Percentiles rank a stretch among this genome's conserved stretches.
phyloP scores from a whole-genome alignment of 2,888 invertebrate genomes.

The Drosophila percnosoma region DNA sequence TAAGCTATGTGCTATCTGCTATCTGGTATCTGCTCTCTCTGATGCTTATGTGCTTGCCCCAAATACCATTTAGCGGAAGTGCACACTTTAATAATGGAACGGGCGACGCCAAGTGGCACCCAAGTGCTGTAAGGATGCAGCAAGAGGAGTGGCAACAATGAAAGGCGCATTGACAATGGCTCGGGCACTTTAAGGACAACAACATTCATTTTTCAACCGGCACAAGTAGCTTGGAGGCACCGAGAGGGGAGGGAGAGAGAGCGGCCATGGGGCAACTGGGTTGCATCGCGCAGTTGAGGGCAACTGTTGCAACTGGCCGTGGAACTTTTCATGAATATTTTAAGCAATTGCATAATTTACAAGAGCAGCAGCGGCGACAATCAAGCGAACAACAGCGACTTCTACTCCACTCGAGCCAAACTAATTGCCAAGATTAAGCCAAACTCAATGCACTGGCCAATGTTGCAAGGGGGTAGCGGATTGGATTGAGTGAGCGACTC shows the following conservation, averaged over 20 bases:
- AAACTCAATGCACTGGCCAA: constrained; percentile 26
- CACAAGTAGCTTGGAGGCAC: constrained; percentile 9
- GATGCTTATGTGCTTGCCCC: constrained; percentile 73
- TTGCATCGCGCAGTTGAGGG: constrained; percentile 1
- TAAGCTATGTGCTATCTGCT: constrained; percentile 1
- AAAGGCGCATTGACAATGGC: constrained; percentile 52
- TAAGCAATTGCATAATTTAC: constrained; percentile 50
- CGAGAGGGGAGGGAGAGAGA: not conserved
- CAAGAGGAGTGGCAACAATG: constrained; percentile 36
- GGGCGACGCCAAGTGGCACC: constrained; percentile 49
- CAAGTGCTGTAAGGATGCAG: constrained; percentile 28
- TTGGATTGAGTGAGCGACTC: not conserved
- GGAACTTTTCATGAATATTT: constrained; percentile 58
- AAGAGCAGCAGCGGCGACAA: constrained; percentile 25
- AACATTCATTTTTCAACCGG: constrained; percentile 43
- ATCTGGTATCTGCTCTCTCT: constrained; percentile 27
- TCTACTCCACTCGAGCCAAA: constrained; percentile 27
- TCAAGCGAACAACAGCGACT: constrained; percentile 9
- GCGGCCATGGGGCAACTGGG: not conserved
- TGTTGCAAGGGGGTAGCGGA: not conserved
- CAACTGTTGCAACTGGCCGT: constrained; percentile 44
- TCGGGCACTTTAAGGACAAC: constrained; percentile 41
- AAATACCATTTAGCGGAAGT: constrained; percentile 77
- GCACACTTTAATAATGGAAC: constrained; percentile 71
- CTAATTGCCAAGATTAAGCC: constrained; percentile 49